phyloP scores from a whole-genome alignment of 2,888 invertebrate genomes.

The Machimus atricapillus region DNA sequence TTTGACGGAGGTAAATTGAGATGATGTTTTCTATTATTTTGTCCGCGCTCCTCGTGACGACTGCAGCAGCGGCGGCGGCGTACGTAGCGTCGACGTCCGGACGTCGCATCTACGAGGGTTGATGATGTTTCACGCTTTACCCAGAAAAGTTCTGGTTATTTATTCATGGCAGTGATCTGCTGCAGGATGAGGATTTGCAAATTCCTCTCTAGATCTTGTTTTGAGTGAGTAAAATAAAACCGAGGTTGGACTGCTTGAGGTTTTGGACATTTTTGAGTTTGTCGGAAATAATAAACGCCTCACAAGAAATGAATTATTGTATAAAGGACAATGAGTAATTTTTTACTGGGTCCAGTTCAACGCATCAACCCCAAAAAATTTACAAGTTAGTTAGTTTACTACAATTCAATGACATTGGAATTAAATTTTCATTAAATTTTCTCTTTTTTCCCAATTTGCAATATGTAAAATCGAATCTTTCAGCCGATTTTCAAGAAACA shows the following conservation, averaged over 20 bases:
- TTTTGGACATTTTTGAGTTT: not conserved
- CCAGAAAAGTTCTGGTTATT: not conserved
- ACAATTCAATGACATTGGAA: too few relatives aligned
- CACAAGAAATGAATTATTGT: not conserved
- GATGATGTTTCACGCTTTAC: not conserved
- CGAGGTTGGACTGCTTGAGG: not conserved
- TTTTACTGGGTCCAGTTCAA: too few relatives aligned
- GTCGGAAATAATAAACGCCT: not conserved
- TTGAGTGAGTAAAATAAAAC: not conserved
- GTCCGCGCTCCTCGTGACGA: not conserved
- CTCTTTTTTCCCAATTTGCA: too few relatives aligned
- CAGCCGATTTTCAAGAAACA: too few relatives aligned
- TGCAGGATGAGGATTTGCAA: not conserved
- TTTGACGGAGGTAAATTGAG: constrained; percentile 19
- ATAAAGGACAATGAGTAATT: too few relatives aligned
- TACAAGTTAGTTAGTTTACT: too few relatives aligned
- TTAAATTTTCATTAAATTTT: too few relatives aligned
- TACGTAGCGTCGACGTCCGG: not conserved
- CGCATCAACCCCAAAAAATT: too few relatives aligned
- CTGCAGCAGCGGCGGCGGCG: not conserved
- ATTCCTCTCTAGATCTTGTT: not conserved
- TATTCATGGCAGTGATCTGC: not conserved
- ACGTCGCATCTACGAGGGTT: not conserved
- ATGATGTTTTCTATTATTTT: constrained; percentile 5
- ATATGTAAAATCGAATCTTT: too few relatives aligned